These are phyloP conservation scores for Branchellion lobata DNA, from an alignment of 2,888 invertebrate species.

Conservation along the genomic window DNA sequence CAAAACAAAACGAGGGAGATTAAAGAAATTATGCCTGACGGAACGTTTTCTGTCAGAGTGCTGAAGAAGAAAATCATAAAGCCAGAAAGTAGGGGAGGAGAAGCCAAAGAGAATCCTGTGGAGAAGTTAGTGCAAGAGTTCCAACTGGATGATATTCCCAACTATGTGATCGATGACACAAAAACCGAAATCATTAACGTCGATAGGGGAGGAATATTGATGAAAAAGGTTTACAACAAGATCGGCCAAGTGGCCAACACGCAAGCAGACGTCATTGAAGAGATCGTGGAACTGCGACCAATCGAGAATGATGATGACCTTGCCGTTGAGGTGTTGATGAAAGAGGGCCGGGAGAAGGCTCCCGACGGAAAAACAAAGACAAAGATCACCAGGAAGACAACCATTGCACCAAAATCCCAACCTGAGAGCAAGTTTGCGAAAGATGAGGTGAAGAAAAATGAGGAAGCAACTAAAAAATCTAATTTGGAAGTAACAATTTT, in stretches of 20 bases:
- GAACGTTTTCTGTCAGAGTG: not conserved
- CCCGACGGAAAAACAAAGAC: not conserved
- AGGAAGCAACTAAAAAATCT: no score
- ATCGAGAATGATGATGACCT: not conserved
- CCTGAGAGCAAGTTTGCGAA: not conserved
- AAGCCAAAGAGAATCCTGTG: not conserved
- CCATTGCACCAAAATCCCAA: not conserved
- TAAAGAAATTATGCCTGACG: slow-evolving; percentile 20
- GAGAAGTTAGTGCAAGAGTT: slow-evolving; percentile 5
- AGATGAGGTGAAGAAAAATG: no score
- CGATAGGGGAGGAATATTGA: not conserved
- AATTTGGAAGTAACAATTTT: not conserved
- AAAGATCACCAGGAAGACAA: not conserved
- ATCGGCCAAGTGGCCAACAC: not conserved
- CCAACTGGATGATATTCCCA: slow-evolving; percentile 11
- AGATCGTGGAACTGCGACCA: slow-evolving; percentile 14
- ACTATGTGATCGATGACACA: slow-evolving; percentile 8
- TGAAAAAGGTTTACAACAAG: not conserved
- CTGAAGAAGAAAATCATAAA: slow-evolving; percentile 6
- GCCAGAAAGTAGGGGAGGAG: not conserved
- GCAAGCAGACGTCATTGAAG: slow-evolving; percentile 22
- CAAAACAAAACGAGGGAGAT: not conserved
- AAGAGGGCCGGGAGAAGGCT: slow-evolving; percentile 5
- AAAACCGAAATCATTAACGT: not conserved
- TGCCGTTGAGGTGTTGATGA: not conserved